Base-by-base conservation (phyloP, 37 sponge, comb jelly and placozoan species). In the Cladorhizidae sp. region DNA sequence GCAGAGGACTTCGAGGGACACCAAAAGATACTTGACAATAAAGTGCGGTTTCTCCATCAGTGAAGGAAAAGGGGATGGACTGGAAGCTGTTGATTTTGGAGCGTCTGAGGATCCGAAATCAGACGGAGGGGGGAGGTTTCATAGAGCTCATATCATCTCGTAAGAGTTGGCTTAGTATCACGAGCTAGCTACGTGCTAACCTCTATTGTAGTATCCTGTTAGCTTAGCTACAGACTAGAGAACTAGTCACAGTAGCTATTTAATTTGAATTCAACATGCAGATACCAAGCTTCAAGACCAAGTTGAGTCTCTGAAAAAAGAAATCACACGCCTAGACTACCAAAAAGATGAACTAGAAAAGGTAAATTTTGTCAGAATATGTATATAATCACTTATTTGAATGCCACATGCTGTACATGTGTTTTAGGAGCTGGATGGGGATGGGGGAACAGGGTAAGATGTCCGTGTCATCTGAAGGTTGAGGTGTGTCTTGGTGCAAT, bases 281-380 rank as follows among this genome's bases (percentile, higher is more conserved):
- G 89, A 88, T 61, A 78, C 74, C 28, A 82, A 77, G 25, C 72
- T 88, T 11, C 79, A 67, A 33, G 78, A 77, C 6, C 89, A 88
- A 42, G 72, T 82, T 31, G 83, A 83, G 3, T 57, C 64, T 0
- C 40, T 73, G 57, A 76, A 40, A 67, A 77, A 38, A 41, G 74
- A 83, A 21, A 78, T 73, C 43, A 83, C 64, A 1, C 39, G 84
- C 39, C 58, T 88, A 7, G 84, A 88, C 22, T 81, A 73, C 73
- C 70, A 83, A 21, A 88, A 88, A 63, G 70, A 77, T 51, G 74
- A 88, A 74, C 73, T 83, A 43, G 78, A 83, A 35, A 58, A 43
- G 88, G 83, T 82, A 29, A 69, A 59, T 23, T 2, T 31, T 23
- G 49, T 38, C 3, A 5, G 23, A 40, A 36, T 28, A 1, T 11